Conservation (phyloP, 2,113 vertebrate species). For the Etia nguti region DNA sequence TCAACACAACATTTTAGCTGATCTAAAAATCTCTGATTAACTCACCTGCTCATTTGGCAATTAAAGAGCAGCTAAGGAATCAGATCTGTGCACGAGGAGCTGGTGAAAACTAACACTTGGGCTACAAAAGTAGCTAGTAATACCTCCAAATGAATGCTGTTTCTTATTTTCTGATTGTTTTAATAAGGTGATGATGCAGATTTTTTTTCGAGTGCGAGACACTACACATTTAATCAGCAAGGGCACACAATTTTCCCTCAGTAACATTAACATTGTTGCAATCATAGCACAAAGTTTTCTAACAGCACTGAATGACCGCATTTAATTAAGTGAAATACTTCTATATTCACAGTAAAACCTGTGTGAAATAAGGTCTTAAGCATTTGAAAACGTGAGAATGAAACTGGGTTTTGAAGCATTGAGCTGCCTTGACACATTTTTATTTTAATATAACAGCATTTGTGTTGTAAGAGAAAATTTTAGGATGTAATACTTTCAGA, state of each 20-base stretch:
- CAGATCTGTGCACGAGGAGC: not conserved
- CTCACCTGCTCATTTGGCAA: not conserved
- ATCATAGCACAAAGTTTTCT: not conserved
- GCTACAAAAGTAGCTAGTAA: not conserved
- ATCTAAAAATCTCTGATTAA: not conserved
- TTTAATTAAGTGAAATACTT: not conserved
- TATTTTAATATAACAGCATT: not conserved
- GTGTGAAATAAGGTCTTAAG: not conserved
- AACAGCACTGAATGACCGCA: not conserved
- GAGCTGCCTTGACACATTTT: not conserved
- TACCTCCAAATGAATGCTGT: not conserved
- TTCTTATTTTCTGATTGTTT: not conserved
- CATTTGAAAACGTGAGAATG: not conserved
- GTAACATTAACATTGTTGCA: not conserved
- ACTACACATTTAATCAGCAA: not conserved
- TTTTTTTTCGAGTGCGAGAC: not conserved
- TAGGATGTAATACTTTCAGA: not conserved
- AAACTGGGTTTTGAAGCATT: not conserved
- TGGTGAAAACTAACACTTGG: not conserved
- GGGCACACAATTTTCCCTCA: not conserved
- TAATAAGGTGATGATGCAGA: not conserved
- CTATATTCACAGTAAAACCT: not conserved
- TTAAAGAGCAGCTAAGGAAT: not conserved
- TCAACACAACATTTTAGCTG: not conserved
- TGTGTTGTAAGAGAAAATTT: not conserved